These are phyloP conservation scores for Littorina saxatilis DNA, from an alignment of 1,140 invertebrate genomes.

Conservation along the genomic window DNA sequence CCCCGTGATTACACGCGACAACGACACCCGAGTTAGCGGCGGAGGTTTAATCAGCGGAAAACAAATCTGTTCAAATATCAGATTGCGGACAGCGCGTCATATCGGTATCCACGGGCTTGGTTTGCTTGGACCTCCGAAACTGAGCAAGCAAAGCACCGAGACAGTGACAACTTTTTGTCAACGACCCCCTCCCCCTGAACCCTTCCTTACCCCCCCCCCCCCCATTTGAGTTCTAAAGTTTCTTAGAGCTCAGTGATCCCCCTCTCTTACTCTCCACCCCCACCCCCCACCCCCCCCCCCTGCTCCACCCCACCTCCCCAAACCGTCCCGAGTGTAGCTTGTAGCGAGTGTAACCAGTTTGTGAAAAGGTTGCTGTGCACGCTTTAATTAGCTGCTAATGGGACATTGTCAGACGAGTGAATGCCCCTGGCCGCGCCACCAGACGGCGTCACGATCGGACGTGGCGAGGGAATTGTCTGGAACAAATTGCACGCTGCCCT, in stretches of 20 bases:
- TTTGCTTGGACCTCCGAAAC: neutral
- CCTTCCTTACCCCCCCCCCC: no score
- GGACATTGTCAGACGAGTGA: slow-evolving; percentile 21
- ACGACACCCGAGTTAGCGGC: slow-evolving; percentile 11
- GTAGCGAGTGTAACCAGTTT: slow-evolving; percentile 26
- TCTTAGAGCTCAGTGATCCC: no score
- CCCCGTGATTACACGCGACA: slow-evolving; percentile 4
- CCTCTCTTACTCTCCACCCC: no score
- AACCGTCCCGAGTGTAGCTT: neutral
- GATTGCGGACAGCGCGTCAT: slow-evolving; percentile 6
- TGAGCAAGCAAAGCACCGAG: neutral
- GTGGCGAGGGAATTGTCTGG: slow-evolving; percentile 31
- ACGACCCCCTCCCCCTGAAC: no score
- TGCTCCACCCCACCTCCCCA: neutral
- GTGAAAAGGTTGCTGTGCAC: slow-evolving; percentile 12
- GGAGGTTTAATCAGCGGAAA: slow-evolving; percentile 27
- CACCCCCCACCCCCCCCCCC: neutral
- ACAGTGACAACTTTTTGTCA: no score
- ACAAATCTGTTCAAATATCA: slow-evolving; percentile 36
- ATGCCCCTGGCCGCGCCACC: slow-evolving; percentile 13
- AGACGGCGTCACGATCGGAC: slow-evolving; percentile 34
- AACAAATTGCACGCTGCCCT: slow-evolving; percentile 28
- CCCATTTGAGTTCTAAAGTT: no score
- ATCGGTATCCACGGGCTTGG: slow-evolving; percentile 5
- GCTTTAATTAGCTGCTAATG: slow-evolving; percentile 39